Conservation (phyloP, 2,888 invertebrate species). For the Heliconius ismenius region DNA sequence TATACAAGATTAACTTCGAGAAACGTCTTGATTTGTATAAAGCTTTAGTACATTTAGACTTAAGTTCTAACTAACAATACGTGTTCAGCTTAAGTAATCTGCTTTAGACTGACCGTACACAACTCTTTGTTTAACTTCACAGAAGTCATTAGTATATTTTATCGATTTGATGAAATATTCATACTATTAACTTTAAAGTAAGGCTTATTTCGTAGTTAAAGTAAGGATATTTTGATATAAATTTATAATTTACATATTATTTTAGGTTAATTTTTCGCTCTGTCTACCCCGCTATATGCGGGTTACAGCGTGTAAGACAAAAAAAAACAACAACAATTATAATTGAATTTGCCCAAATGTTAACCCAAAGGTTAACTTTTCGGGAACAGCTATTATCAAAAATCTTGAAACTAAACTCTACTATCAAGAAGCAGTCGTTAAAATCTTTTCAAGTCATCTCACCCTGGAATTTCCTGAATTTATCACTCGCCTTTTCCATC, state of each 20-base stretch:
- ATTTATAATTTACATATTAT: neutral
- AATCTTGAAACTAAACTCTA: constrained; percentile 31
- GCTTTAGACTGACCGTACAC: constrained; percentile 47
- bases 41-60: constrained; percentile 25
- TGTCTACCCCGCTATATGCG: no score
- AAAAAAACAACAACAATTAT: no score
- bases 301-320: no score
- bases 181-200: constrained; percentile 31
- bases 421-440: constrained; percentile 35
- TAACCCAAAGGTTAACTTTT: no score
- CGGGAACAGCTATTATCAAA: neutral
- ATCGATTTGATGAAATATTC: constrained; percentile 49
- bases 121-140: constrained; percentile 52
- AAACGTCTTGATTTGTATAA: constrained; percentile 22
- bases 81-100: constrained; percentile 52
- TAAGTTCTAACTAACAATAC: constrained; percentile 41
- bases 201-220: neutral
- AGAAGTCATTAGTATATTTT: constrained; percentile 56
- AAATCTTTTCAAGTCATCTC: constrained; percentile 44
- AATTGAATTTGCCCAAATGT: no score
- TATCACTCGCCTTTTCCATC: constrained; percentile 65
- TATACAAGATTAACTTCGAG: neutral
- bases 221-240: neutral
- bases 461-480: constrained; percentile 49
- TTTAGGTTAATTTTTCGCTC: no score